Evolutionary conservation across 2,113 vertebrate genomes (phyloP).

Genomic region (Neodontobutis hainanensis): DNA sequence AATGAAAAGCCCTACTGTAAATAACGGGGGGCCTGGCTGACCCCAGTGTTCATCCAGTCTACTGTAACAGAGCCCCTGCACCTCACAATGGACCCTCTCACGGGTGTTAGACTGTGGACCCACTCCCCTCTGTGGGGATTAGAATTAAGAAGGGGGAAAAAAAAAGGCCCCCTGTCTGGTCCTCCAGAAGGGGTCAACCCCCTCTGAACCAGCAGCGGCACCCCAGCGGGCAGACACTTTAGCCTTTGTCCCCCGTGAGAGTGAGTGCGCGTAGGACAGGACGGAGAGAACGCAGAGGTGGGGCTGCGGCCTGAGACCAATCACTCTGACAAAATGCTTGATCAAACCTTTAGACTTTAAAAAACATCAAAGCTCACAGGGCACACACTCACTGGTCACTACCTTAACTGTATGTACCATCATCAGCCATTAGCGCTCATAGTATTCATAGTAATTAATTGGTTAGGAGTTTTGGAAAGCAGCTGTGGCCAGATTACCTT

Average conservation of each 20-base stretch:
- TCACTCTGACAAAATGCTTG: constrained; percentile 61
- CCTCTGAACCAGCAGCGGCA: constrained; percentile 67
- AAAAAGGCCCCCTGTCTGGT: constrained; percentile 71
- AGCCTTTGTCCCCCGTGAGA: constrained; percentile 76
- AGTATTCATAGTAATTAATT: no score
- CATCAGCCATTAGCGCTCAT: no score
- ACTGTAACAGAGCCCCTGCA: constrained; percentile 79
- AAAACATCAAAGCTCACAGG: constrained; percentile 44
- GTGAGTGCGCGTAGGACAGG: constrained; percentile 50
- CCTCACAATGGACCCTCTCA: constrained; percentile 76
- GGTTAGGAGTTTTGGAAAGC: no score
- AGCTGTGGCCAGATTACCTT: no score
- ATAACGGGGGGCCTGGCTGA: constrained; percentile 82
- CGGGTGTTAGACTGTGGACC: constrained; percentile 70
- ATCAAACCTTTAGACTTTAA: constrained; percentile 44
- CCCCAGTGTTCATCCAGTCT: constrained; percentile 78
- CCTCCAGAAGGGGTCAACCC: constrained; percentile 71
- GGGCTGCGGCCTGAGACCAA: constrained; percentile 60
- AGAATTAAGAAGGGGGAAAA: constrained; percentile 41
- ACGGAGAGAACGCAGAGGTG: constrained; percentile 52
- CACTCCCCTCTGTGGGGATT: constrained; percentile 67
- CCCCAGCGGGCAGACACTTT: constrained; percentile 75
- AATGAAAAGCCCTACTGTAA: constrained; percentile 89
- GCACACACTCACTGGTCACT: no score
- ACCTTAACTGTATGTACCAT: no score